Conservation (phyloP, 2,888 invertebrate genomes). For the Tanypteryx hageni region DNA sequence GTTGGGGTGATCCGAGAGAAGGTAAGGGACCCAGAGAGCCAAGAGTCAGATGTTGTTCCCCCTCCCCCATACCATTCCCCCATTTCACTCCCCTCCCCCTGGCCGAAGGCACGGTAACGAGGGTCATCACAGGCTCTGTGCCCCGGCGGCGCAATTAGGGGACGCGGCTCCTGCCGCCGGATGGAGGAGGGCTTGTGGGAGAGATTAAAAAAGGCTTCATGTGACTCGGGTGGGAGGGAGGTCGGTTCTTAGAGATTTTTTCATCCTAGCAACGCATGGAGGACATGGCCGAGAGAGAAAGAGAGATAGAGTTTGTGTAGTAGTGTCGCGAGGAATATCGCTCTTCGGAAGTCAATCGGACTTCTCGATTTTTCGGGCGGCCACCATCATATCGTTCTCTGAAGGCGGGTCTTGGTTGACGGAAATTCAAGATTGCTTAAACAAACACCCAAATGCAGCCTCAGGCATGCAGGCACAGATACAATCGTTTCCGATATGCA, state of each 20-base stretch:
- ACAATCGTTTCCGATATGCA: too few species aligned
- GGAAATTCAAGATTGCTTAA: too few species aligned
- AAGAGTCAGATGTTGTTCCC: background rate
- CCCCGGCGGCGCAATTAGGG: conserved; percentile 20
- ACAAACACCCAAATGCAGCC: too few species aligned
- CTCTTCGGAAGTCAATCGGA: too few species aligned
- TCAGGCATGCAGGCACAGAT: too few species aligned
- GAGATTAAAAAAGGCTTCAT: background rate
- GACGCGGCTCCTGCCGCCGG: background rate
- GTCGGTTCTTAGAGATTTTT: background rate
- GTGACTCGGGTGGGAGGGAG: background rate
- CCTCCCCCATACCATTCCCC: background rate
- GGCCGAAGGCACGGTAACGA: background rate
- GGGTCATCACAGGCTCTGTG: background rate
- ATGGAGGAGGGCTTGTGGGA: background rate
- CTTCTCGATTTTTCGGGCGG: too few species aligned
- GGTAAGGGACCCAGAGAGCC: background rate
- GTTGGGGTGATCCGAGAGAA: background rate
- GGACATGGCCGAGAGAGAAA: background rate
- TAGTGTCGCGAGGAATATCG: too few species aligned
- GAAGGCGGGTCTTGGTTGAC: too few species aligned
- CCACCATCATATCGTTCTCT: too few species aligned
- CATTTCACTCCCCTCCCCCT: too few species aligned
- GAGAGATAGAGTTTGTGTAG: background rate
- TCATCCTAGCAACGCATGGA: background rate